These are phyloP conservation scores for Charadrius vociferus DNA, from an alignment of 2,113 vertebrate species.

Conservation along the genomic window DNA sequence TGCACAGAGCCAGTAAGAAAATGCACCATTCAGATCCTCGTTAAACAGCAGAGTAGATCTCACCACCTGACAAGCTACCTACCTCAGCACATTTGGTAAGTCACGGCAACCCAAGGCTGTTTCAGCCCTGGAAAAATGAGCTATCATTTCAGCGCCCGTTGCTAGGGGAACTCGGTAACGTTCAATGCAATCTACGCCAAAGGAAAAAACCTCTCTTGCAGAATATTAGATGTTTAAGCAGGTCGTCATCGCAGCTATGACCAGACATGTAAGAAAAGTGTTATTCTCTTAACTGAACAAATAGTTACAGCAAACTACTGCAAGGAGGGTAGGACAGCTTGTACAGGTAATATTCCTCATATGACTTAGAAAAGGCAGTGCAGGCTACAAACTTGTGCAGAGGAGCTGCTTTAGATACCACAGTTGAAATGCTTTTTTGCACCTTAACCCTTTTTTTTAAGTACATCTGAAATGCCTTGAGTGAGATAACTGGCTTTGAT, in stretches of 20 bases:
- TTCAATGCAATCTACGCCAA: not conserved
- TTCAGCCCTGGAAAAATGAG: not conserved
- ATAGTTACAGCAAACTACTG: not conserved
- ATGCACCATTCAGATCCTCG: not conserved
- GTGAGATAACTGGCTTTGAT: not conserved
- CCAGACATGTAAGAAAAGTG: not conserved
- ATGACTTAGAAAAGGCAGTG: not conserved
- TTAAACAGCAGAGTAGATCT: not conserved
- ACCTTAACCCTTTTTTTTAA: not conserved
- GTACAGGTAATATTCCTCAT: not conserved
- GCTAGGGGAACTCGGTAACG: not conserved
- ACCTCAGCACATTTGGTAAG: not conserved
- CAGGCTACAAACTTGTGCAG: not conserved
- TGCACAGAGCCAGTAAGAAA: not conserved
- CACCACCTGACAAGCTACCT: not conserved
- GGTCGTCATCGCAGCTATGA: not conserved
- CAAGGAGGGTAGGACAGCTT: not conserved
- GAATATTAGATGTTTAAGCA: not conserved
- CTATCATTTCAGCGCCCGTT: not conserved
- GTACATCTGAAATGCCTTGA: not conserved
- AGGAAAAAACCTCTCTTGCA: not conserved
- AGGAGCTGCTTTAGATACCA: not conserved
- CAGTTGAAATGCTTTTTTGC: not conserved
- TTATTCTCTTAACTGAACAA: not conserved
- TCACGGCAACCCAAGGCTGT: not conserved